A percentile compares a stretch with the other conserved stretches of the same genome.
Conservation (phyloP, 2,888 invertebrate genomes). For the Plusia festucae region DNA sequence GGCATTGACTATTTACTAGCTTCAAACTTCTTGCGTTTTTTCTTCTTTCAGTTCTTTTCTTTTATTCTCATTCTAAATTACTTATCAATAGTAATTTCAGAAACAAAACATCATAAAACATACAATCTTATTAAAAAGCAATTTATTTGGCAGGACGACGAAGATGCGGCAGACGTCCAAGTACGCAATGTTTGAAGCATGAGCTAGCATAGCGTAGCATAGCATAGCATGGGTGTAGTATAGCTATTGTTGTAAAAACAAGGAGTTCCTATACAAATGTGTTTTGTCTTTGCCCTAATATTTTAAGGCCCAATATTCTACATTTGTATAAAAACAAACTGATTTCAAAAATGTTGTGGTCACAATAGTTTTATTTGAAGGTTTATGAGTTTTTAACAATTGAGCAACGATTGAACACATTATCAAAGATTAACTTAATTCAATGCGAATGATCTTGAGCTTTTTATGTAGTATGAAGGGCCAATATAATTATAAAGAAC, state of each 20-base stretch:
- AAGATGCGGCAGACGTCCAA: slow-evolving; percentile 56
- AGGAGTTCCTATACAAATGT: slow-evolving; percentile 21
- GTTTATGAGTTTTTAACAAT: too few relatives aligned
- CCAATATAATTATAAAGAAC: neutral
- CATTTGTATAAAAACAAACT: too few relatives aligned
- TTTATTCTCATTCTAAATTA: neutral
- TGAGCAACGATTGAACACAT: neutral
- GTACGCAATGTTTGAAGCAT: slow-evolving; percentile 67
- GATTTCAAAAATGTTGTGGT: too few relatives aligned
- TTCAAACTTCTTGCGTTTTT: neutral
- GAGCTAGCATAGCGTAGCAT: slow-evolving; percentile 55
- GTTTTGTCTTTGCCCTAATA: neutral
- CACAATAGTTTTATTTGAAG: neutral
- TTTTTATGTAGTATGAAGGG: neutral
- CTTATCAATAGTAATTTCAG: slow-evolving; percentile 16
- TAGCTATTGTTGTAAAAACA: slow-evolving; percentile 42
- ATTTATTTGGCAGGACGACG: slow-evolving; percentile 65
- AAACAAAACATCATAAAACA: neutral
- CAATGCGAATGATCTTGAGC: neutral
- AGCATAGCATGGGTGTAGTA: slow-evolving; percentile 51
- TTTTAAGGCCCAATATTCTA: neutral
- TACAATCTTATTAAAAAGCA: slow-evolving; percentile 40
- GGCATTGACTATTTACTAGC: neutral
- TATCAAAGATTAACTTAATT: neutral
- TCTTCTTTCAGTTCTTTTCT: neutral